Evolutionary conservation across 1,140 invertebrate genomes (phyloP).

Genomic region (Papilio polyxenes): DNA sequence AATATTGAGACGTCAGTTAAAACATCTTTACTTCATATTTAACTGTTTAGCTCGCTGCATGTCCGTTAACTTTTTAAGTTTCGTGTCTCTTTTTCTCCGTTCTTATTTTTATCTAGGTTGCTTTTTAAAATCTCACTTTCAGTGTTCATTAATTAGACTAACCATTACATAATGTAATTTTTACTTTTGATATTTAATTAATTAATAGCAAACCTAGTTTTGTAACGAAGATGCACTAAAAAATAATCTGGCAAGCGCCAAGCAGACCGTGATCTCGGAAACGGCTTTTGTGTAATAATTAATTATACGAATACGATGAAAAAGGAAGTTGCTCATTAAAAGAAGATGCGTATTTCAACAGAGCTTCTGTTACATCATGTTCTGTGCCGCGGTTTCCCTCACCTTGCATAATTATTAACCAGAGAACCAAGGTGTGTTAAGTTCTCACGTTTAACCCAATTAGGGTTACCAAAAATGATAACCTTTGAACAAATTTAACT

Average conservation of each 20-base stretch:
- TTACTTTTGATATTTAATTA: not conserved
- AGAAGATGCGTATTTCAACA: constrained; percentile 20
- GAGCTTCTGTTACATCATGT: not conserved
- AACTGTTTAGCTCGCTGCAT: too few relatives aligned
- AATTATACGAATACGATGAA: constrained; percentile 7
- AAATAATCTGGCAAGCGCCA: not conserved
- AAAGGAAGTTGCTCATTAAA: constrained; percentile 16
- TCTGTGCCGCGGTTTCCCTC: not conserved
- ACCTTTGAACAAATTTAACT: not conserved
- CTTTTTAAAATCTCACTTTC: not conserved
- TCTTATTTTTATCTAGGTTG: too few relatives aligned
- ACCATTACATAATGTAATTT: not conserved
- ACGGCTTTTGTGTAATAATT: constrained; percentile 18
- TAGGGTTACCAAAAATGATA: not conserved
- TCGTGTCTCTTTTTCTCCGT: too few relatives aligned
- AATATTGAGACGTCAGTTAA: not conserved
- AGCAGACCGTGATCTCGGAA: constrained; percentile 17
- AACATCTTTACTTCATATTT: not conserved
- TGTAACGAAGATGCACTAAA: constrained; percentile 3
- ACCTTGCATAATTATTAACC: not conserved
- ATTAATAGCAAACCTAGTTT: constrained; percentile 1
- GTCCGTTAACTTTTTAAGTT: too few relatives aligned
- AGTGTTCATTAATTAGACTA: not conserved
- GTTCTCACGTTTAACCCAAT: constrained; percentile 1
- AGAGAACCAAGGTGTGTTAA: not conserved